Evolutionary conservation across 37 sponge, comb jelly and placozoan genomes (phyloP), one percentile per base, ranked within the genome.

Genomic region (Petrosia ficiformis): DNA sequence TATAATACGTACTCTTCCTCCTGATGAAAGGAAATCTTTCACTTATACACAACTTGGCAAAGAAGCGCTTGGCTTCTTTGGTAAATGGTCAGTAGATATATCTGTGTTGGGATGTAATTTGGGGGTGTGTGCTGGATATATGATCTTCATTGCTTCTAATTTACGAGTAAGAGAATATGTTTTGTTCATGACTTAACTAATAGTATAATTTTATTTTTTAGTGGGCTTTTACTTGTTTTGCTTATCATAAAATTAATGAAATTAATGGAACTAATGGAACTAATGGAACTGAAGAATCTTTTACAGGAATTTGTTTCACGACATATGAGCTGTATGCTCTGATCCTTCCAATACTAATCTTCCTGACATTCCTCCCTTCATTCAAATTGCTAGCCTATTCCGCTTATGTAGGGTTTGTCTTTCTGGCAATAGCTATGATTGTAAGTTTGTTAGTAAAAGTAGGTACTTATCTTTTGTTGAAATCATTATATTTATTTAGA

Each of bases 121-220:
- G 3, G 92, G 92, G 16, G 87, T 91, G 34, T 91, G 87, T 74
- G 92, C 92, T 48, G 92, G 84, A 19, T 91, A 91, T 63, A 91
- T 82, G 81, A 76, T 91, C 61, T 91, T 91, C 72, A 91, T 91
- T 35, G 73, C 80, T 16, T 48, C 40, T 57, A 91, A 91, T 29
- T 42, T 91, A 1, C 71, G 43, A 68, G 89, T 88, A 37, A 67
- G 70, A 30, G 1, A 22, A n/a, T 37, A 3, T 75, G 4, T 35
- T 30, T 24, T 32, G 24, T 22, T 73, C 42, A 35, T 32, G 33
- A 8, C 36, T 8, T 14, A 14, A 48, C 54, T 48, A 14, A 19
- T 48, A 48, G 14, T 19, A 19, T 48, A 48, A 19, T 48, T 48
- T 32, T 54, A 16, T 75, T 21, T 16, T 58, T 5, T 42, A 89